Base-by-base conservation (phyloP, 2,888 invertebrate genomes). In the Leptodirus hochenwartii region DNA sequence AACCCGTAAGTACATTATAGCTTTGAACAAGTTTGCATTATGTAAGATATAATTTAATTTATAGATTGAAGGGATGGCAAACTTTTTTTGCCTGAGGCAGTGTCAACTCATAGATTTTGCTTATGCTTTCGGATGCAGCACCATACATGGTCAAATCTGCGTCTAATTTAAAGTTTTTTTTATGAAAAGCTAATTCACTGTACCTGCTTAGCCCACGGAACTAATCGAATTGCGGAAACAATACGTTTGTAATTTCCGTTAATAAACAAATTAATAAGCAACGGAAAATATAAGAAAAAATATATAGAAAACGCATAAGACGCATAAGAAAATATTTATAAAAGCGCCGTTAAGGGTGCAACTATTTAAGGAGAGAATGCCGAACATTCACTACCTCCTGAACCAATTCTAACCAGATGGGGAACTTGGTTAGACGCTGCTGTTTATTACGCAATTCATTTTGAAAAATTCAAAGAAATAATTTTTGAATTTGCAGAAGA, bases 351-450 rank as follows among this genome's bases (percentile, higher is more conserved):
- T 33, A 14, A 15, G 5, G 24, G 24, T 32, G 13, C 33, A 33
- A 20, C 20, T 30, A 17, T 33, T 33, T 11, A 33, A 15, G 22
- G 15, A 14, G 11, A 5, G 5, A 25, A 17, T 20, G 10, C 29
- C 22, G 6, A 24, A 25, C 24, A 25, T 25, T 25, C 24, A 8
- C 10, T 23, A 12, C 23, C 30, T 15, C 22, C 20, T 3, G 29
- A 31, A 31, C 30, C 16, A n/a, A 16, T 31, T 29, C 22, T 31
- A 31, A 31, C 30, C 29, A 30, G 31, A 20, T 31, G 31, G 29
- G 28, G 29, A 30, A 31, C 28, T 30, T 32, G 25, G 33, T 14
- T 33, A 30, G 33, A 33, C 9, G 33, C 30, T 31, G 32, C 22
- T 11, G 23, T 32, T 11, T 30, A 33, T 20, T 33, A 25, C 25